Evolutionary conservation across 2,113 vertebrate species (phyloP).

Genomic region (Butorides virescens): DNA sequence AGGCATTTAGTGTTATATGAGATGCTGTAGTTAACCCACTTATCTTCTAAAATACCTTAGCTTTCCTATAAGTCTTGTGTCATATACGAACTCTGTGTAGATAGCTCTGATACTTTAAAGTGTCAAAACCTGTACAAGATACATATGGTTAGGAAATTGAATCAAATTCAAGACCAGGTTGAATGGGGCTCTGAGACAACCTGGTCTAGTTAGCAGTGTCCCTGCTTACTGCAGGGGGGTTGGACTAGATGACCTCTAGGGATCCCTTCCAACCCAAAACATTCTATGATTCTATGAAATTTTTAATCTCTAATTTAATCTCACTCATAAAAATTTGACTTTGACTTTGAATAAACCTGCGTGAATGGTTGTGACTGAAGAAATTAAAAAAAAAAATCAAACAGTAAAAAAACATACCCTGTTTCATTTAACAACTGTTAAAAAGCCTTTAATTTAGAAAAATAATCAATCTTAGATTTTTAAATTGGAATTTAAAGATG

Average conservation of each 20-base stretch:
- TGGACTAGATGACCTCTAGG: too few species aligned
- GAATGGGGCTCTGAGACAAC: too few species aligned
- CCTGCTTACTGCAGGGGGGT: too few species aligned
- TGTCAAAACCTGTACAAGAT: not conserved
- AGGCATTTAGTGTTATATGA: not conserved
- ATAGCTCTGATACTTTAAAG: not conserved
- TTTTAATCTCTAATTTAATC: not conserved
- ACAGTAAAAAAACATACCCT: accelerated
- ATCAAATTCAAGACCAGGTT: not conserved
- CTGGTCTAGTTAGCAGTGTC: too few species aligned
- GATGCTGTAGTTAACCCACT: not conserved
- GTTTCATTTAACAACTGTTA: not conserved
- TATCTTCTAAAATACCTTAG: not conserved
- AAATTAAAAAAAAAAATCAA: not conserved
- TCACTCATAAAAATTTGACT: not conserved
- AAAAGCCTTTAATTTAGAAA: not conserved
- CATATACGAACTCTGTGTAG: accelerated
- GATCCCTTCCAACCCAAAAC: too few species aligned
- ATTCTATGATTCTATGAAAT: too few species aligned
- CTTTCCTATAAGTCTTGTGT: not conserved
- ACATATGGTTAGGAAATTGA: not conserved
- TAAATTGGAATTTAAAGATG: not conserved
- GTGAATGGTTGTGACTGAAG: not conserved
- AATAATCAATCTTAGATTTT: not conserved
- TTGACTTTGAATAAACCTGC: not conserved